Conservation (phyloP, 2,888 invertebrate genomes). For the Ochropacha duplaris region DNA sequence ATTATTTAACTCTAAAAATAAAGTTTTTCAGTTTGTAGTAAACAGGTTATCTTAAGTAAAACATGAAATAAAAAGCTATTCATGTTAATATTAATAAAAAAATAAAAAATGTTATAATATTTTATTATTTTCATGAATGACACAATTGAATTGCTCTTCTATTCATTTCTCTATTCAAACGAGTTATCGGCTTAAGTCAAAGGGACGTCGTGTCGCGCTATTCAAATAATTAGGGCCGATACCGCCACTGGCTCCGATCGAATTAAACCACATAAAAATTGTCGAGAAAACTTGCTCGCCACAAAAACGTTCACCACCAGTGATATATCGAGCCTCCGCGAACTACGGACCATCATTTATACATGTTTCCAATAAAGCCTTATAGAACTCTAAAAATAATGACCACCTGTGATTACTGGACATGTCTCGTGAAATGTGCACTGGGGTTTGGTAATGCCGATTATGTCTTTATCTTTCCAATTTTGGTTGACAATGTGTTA, state of each 20-base stretch:
- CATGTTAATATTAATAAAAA: too few relatives aligned
- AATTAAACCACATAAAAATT: conserved; percentile 77
- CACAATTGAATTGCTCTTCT: conserved; percentile 28
- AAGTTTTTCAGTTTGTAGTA: too few relatives aligned
- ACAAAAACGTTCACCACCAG: conserved; percentile 60
- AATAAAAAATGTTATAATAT: too few relatives aligned
- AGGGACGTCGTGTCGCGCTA: conserved; percentile 69
- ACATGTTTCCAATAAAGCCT: conserved; percentile 55
- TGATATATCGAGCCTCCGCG: conserved; percentile 53
- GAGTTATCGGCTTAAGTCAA: conserved; percentile 70
- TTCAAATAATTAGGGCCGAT: conserved; percentile 79
- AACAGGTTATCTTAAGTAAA: too few relatives aligned
- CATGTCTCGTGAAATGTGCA: conserved; percentile 33
- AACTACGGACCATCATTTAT: conserved; percentile 45
- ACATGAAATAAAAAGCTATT: too few relatives aligned
- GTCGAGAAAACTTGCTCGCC: conserved; percentile 43
- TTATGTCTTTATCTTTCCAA: conserved; percentile 53
- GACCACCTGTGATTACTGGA: conserved; percentile 29
- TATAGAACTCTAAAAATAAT: conserved; percentile 42
- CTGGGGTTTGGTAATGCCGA: conserved; percentile 42
- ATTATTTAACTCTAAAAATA: too few relatives aligned
- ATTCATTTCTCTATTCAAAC: conserved; percentile 35
- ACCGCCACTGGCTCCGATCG: conserved; percentile 63
- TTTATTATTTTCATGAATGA: background rate
- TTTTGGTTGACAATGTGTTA: conserved; percentile 44